These are phyloP conservation scores for Tamandua tetradactyla DNA, from an alignment of 2,797 vertebrate species.

Conservation along the genomic window DNA sequence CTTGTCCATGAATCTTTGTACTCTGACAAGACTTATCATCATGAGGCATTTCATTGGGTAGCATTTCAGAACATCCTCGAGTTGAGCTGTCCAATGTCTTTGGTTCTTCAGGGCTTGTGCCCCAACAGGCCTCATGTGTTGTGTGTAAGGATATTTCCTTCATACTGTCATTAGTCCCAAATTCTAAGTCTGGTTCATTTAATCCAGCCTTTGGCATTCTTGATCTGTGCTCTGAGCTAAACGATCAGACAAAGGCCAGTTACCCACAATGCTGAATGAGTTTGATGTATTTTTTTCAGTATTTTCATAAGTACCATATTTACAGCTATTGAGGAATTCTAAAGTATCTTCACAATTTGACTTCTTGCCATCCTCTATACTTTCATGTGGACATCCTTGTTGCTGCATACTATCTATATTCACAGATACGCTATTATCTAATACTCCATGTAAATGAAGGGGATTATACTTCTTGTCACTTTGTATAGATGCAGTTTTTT, in stretches of 20 bases:
- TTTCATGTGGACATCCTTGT: constrained; percentile 52
- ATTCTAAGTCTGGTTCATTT: constrained; percentile 62
- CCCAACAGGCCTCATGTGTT: constrained; percentile 53
- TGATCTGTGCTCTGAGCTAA: constrained; percentile 80
- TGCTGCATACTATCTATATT: constrained; percentile 5
- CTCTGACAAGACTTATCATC: constrained; percentile 86
- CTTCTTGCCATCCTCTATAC: constrained; percentile 20
- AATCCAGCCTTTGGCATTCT: constrained; percentile 66
- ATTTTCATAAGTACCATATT: constrained; percentile 61
- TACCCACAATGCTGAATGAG: constrained; percentile 61
- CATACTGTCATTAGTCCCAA: constrained; percentile 62
- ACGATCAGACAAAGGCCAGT: constrained; percentile 80
- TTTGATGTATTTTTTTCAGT: constrained; percentile 18
- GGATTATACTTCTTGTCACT: constrained; percentile 65
- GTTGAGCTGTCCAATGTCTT: constrained; percentile 21
- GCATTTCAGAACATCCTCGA: constrained; percentile 53
- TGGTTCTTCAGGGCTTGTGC: constrained; percentile 63
- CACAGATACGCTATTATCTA: constrained; percentile 24
- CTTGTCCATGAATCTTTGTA: constrained; percentile 84
- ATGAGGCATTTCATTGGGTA: constrained; percentile 59
- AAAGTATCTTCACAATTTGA: constrained; percentile 27
- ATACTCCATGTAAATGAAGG: constrained; percentile 47
- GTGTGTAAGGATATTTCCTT: constrained; percentile 60
- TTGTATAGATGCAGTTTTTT: constrained; percentile 74
- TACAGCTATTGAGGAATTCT: constrained; percentile 32